phyloP scores from a whole-genome alignment of 1,140 invertebrate species.

The Wiebesia pumilae region DNA sequence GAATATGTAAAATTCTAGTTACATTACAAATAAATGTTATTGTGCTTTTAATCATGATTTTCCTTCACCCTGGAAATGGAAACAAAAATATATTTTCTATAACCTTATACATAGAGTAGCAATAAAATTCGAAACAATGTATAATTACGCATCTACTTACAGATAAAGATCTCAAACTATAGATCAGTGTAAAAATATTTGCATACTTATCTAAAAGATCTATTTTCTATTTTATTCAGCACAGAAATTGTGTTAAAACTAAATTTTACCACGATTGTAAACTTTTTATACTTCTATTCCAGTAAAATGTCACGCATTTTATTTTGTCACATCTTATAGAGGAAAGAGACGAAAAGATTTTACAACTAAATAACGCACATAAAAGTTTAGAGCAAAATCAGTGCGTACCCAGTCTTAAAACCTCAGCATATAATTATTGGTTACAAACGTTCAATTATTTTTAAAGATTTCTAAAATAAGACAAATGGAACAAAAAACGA shows the following conservation, averaged over 20 bases:
- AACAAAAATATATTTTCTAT: not conserved
- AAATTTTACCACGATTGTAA: not conserved
- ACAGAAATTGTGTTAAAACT: not conserved
- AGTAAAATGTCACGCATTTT: not conserved
- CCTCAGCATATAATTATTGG: constrained; percentile 18
- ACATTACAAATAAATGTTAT: constrained; percentile 17
- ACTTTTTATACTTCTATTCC: constrained; percentile 18
- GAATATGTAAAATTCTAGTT: constrained; percentile 5
- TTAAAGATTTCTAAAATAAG: constrained; percentile 10
- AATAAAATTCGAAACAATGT: not conserved
- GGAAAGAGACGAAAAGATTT: constrained; percentile 4
- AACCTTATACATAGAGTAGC: constrained; percentile 15
- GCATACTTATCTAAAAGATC: not conserved
- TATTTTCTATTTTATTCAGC: not conserved
- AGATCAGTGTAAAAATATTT: constrained; percentile 42
- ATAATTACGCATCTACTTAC: not conserved
- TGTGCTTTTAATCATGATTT: constrained; percentile 27
- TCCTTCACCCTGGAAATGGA: constrained; percentile 3
- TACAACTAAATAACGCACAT: constrained; percentile 15
- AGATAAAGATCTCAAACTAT: not conserved
- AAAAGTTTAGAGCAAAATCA: constrained; percentile 15
- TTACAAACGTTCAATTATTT: constrained; percentile 12
- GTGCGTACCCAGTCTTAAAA: constrained; percentile 43
- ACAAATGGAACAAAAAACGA: constrained; percentile 31
- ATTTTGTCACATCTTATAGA: constrained; percentile 1